Conservation (phyloP, 1,140 invertebrate species). For the Prorops nasuta region DNA sequence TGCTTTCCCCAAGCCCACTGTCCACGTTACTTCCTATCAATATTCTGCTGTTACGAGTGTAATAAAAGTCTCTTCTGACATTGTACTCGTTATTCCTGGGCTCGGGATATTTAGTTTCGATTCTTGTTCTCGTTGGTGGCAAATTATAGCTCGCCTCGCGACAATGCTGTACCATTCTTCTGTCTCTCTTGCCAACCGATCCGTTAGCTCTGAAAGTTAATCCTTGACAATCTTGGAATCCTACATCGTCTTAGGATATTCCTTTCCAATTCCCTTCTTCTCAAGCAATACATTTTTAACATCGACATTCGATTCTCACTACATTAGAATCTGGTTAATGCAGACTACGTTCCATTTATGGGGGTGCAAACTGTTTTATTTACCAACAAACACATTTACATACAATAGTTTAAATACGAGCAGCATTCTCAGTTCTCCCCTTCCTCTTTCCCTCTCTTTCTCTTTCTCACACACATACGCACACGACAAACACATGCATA, state of each 20-base stretch:
- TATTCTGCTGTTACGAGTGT: constrained; percentile 48
- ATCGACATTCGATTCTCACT: constrained; percentile 18
- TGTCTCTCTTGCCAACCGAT: constrained; percentile 51
- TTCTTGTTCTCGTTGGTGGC: constrained; percentile 35
- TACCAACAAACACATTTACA: constrained; percentile 5
- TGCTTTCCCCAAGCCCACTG: constrained; percentile 55
- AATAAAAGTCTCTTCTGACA: constrained; percentile 47
- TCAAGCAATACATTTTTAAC: constrained; percentile 9
- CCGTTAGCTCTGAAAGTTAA: constrained; percentile 55
- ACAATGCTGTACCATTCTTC: constrained; percentile 47
- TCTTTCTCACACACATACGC: no score
- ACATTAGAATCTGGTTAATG: constrained; percentile 21
- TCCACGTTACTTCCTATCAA: constrained; percentile 50
- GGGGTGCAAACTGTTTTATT: neutral
- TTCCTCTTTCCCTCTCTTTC: no score
- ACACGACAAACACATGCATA: no score
- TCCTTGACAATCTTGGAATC: constrained; percentile 41
- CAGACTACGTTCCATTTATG: constrained; percentile 13
- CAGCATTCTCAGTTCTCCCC: no score
- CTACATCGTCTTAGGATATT: neutral
- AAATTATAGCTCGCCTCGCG: constrained; percentile 50
- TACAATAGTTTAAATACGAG: no score
- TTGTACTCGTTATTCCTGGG: constrained; percentile 43
- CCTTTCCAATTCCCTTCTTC: constrained; percentile 19
- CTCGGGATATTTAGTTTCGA: constrained; percentile 40